A percentile compares a stretch with the other conserved stretches of the same genome.
Evolutionary conservation across 2,797 vertebrate genomes (phyloP).

Genomic region (Octomys mimax): DNA sequence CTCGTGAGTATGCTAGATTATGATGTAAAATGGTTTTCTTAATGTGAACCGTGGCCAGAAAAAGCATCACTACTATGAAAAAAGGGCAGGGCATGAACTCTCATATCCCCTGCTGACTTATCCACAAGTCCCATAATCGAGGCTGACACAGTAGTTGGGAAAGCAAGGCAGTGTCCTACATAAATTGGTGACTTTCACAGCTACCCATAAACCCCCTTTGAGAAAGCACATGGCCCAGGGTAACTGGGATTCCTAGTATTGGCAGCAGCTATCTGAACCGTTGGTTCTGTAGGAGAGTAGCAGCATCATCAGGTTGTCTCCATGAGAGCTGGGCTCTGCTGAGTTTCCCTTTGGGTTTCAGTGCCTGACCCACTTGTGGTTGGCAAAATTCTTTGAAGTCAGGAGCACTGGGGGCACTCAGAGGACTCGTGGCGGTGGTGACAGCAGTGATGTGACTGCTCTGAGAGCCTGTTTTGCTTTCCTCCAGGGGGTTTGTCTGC

Average conservation of each 20-base stretch:
- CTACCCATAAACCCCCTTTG: background rate
- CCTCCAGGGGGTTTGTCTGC: conserved; percentile 12
- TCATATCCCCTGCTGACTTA: background rate
- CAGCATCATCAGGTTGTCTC: conserved; percentile 50
- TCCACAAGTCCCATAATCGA: conserved; percentile 16
- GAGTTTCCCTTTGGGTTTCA: conserved; percentile 74
- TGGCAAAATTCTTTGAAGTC: conserved; percentile 72
- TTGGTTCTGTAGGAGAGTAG: background rate
- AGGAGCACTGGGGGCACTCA: background rate
- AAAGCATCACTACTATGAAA: conserved; percentile 45
- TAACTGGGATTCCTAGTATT: conserved; percentile 69
- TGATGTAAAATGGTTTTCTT: conserved; percentile 46
- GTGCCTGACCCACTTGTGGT: conserved; percentile 70
- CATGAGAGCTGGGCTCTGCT: conserved; percentile 61
- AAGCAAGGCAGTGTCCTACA: conserved; percentile 19
- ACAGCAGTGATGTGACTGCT: conserved; percentile 24
- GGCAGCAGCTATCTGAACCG: conserved; percentile 46
- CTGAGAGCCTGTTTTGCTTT: conserved; percentile 39
- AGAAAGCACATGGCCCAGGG: conserved; percentile 65
- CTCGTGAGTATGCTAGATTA: conserved; percentile 30
- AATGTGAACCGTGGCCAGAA: background rate
- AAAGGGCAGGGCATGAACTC: background rate
- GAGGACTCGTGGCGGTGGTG: background rate
- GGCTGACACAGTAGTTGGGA: conserved; percentile 16
- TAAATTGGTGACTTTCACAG: conserved; percentile 59